These are phyloP conservation scores for Sebastes variabilis DNA, from an alignment of 2,797 vertebrate genomes.

Conservation along the genomic window DNA sequence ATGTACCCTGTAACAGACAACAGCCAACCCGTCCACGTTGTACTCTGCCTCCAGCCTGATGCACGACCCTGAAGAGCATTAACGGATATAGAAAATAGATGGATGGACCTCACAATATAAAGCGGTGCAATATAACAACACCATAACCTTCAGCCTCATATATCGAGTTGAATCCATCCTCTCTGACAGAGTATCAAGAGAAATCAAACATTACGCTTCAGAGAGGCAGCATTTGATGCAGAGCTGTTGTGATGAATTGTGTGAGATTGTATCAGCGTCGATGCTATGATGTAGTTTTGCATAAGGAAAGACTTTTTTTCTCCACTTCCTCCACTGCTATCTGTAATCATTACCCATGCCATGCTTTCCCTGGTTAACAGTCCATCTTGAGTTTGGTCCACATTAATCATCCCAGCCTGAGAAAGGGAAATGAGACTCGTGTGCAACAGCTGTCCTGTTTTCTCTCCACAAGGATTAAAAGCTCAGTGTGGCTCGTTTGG, in stretches of 20 bases:
- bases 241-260: background rate
- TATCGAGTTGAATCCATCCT: slow-evolving; percentile 21
- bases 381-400: slow-evolving; percentile 12
- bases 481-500: slow-evolving; percentile 27
- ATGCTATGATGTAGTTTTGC: background rate
- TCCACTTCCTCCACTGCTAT: background rate
- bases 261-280: background rate
- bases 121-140: slow-evolving; percentile 1
- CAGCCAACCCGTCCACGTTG: background rate
- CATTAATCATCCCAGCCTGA: slow-evolving; percentile 22
- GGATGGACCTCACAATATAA: background rate
- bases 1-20: background rate
- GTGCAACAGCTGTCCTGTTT: slow-evolving; percentile 12
- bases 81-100: slow-evolving; percentile 7
- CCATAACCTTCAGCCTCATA: background rate
- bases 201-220: slow-evolving; percentile 1
- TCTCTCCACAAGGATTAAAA: slow-evolving; percentile 49
- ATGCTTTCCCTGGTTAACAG: slow-evolving; percentile 15
- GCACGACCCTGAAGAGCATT: background rate
- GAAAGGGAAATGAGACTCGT: slow-evolving; percentile 10
- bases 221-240: background rate
- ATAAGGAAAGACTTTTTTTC: background rate
- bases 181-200: slow-evolving; percentile 14
- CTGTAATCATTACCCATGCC: slow-evolving; percentile 6
- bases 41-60: background rate